phyloP scores from a whole-genome alignment of 2,113 vertebrate genomes.

The Tympanuchus pallidicinctus region DNA sequence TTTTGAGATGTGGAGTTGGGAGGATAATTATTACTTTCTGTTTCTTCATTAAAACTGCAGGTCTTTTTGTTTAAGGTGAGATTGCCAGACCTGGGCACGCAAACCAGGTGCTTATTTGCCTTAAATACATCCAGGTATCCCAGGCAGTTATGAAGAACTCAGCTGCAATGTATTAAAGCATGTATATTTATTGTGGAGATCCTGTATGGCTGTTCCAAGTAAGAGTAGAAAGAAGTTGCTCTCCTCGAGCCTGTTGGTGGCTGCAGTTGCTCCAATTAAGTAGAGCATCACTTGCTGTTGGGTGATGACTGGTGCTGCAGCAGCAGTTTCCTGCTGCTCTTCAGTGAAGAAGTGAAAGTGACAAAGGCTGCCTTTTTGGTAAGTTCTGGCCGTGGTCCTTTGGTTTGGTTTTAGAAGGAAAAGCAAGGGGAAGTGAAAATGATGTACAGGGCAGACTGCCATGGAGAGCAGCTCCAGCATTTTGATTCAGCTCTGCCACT shows the following conservation, averaged over 20 bases:
- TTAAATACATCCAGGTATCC: background rate
- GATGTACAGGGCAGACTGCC: constrained; percentile 12
- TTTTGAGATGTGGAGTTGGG: background rate
- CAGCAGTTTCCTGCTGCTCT: background rate
- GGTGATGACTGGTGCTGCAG: background rate
- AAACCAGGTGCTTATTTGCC: background rate
- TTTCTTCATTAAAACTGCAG: background rate
- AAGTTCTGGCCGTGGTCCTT: background rate
- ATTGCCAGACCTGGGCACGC: background rate
- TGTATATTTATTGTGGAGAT: background rate
- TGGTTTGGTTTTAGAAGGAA: background rate
- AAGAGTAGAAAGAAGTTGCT: background rate
- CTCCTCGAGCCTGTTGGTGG: background rate
- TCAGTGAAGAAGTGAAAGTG: background rate
- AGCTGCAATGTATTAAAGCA: background rate
- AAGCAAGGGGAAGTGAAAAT: background rate
- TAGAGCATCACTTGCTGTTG: background rate
- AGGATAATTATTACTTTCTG: background rate
- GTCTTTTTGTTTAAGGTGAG: background rate
- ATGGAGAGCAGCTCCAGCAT: constrained; percentile 20
- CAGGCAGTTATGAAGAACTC: background rate
- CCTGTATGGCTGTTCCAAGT: background rate
- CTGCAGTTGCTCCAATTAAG: background rate
- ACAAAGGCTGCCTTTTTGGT: background rate
- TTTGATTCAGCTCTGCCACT: background rate